phyloP scores from a whole-genome alignment of 35 echinoderm and acorn worm genomes.

The Ophiothrix spiculata region DNA sequence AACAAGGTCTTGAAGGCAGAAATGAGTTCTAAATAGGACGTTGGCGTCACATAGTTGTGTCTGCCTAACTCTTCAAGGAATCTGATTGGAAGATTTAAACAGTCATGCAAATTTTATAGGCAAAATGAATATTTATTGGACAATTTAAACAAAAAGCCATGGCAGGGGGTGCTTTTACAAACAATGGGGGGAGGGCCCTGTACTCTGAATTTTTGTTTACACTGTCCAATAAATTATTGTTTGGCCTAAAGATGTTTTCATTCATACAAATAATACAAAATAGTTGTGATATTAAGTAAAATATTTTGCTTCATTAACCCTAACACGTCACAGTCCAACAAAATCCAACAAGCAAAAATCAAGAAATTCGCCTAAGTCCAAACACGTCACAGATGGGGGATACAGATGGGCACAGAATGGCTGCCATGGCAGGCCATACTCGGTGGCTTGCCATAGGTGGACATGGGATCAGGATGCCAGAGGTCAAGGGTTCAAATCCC shows the following conservation, averaged over 20 bases:
- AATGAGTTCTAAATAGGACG: conserved; percentile 92
- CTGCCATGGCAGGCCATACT: no score
- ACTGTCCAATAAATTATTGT: background rate
- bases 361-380: no score
- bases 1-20: conserved; percentile 96
- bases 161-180: background rate
- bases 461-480: no score
- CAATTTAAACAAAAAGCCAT: background rate
- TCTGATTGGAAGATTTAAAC: conserved; percentile 14
- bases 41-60: conserved; percentile 98
- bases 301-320: no score
- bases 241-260: background rate
- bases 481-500: no score
- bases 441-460: no score
- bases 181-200: background rate
- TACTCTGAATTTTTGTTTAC: background rate
- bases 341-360: no score
- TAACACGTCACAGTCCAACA: no score
- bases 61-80: conserved; percentile 77
- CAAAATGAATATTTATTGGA: background rate
- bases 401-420: no score
- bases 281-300: no score
- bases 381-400: no score
- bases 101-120: background rate
- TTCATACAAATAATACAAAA: no score